These are phyloP conservation scores for Casuarius casuarius DNA, from an alignment of 2,113 vertebrate species.

Conservation along the genomic window DNA sequence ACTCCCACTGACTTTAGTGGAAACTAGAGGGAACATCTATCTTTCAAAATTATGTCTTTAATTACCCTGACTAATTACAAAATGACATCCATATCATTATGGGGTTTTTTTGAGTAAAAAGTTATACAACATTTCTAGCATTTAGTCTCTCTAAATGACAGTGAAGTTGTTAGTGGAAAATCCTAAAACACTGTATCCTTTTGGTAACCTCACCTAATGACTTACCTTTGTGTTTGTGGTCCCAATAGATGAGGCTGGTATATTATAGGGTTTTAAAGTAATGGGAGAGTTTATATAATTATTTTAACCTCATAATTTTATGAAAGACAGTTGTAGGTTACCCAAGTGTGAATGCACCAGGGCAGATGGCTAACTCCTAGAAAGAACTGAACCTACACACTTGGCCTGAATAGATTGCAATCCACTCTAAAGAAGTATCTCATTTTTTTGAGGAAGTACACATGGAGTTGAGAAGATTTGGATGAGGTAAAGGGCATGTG, in stretches of 20 bases:
- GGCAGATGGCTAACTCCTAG: background rate
- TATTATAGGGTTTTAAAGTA: background rate
- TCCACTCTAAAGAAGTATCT: background rate
- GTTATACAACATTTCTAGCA: background rate
- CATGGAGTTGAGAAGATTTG: background rate
- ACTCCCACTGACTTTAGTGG: background rate
- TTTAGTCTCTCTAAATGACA: background rate
- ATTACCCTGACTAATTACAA: background rate
- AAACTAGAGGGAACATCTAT: background rate
- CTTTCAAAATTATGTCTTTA: background rate
- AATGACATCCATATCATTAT: background rate
- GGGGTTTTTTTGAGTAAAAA: background rate
- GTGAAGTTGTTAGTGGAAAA: background rate
- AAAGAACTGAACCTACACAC: background rate
- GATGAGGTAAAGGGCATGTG: background rate
- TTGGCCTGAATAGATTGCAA: too few species aligned
- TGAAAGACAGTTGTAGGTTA: background rate
- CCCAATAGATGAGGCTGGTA: background rate
- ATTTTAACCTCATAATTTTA: background rate
- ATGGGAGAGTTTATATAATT: background rate
- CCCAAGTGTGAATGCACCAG: background rate
- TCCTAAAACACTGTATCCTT: background rate
- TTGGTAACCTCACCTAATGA: background rate
- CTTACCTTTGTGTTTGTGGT: background rate
- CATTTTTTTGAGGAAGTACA: rapidly evolving